These are phyloP conservation scores for Plebejus argus DNA, from an alignment of 2,888 invertebrate species.

Conservation along the genomic window DNA sequence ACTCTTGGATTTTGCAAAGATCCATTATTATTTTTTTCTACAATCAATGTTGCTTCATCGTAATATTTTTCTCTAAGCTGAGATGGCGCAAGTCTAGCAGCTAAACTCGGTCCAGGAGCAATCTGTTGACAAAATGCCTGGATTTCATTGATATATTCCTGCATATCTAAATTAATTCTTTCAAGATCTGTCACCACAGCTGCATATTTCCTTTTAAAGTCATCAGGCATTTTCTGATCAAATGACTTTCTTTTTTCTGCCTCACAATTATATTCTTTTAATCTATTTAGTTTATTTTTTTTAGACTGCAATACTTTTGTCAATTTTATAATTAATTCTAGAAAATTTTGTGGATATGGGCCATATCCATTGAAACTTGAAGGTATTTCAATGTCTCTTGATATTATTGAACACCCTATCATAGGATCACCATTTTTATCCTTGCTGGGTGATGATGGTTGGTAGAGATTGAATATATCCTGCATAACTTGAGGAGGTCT, in stretches of 20 bases:
- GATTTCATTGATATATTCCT: slow-evolving; percentile 91
- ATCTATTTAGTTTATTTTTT: slow-evolving; percentile 87
- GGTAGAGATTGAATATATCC: slow-evolving; percentile 75
- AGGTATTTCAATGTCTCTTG: slow-evolving; percentile 71
- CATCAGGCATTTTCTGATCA: slow-evolving; percentile 88
- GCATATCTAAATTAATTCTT: slow-evolving; percentile 93
- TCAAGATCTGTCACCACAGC: slow-evolving; percentile 93
- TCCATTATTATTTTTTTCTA: slow-evolving; percentile 85
- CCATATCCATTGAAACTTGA: slow-evolving; percentile 80
- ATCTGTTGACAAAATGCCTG: slow-evolving; percentile 92
- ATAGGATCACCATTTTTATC: slow-evolving; percentile 86
- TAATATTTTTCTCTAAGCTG: slow-evolving; percentile 93
- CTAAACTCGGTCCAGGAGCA: slow-evolving; percentile 92
- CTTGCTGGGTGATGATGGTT: slow-evolving; percentile 58
- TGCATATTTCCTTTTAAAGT: slow-evolving; percentile 96
- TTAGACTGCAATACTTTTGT: slow-evolving; percentile 93
- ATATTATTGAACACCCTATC: slow-evolving; percentile 77
- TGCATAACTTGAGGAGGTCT: slow-evolving; percentile 85
- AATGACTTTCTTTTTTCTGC: slow-evolving; percentile 93
- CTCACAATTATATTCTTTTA: slow-evolving; percentile 93
- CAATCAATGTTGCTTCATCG: slow-evolving; percentile 90
- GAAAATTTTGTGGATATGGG: slow-evolving; percentile 88
- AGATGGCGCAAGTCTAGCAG: slow-evolving; percentile 93
- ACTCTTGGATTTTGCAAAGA: slow-evolving; percentile 83
- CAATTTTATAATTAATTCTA: slow-evolving; percentile 92